phyloP scores from a whole-genome alignment of 2,113 vertebrate genomes.

The Charadrius vociferus region DNA sequence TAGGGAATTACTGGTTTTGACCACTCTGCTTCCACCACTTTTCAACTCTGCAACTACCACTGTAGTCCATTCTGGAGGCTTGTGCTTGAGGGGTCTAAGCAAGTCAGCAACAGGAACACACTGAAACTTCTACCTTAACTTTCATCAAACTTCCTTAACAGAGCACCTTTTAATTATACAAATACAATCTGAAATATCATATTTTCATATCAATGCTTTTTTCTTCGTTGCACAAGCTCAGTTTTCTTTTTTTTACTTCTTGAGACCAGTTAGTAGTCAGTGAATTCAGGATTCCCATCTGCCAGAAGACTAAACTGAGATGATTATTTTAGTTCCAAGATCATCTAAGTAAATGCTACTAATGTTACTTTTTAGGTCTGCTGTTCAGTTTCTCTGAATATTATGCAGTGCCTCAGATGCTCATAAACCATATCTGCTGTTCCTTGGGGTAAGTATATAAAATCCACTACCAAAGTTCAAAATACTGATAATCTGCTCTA shows the following conservation, averaged over 20 bases:
- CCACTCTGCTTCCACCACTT: background rate
- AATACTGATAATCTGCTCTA: background rate
- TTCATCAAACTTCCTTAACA: background rate
- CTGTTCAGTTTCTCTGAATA: background rate
- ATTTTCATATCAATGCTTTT: background rate
- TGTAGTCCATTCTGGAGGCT: background rate
- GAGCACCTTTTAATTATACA: background rate
- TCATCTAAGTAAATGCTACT: background rate
- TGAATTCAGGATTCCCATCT: background rate
- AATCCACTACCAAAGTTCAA: background rate
- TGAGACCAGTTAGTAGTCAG: background rate
- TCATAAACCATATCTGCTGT: background rate
- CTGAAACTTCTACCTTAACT: background rate
- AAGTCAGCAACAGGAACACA: background rate
- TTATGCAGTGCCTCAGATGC: background rate
- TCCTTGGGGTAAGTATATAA: background rate
- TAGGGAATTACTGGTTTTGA: background rate
- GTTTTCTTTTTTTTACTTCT: background rate
- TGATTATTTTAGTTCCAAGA: background rate
- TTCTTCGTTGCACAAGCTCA: background rate
- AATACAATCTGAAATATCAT: background rate
- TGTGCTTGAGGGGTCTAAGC: background rate
- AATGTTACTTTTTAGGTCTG: background rate
- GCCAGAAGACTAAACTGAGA: background rate
- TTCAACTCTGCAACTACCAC: background rate